phyloP scores from a whole-genome alignment of 2,888 invertebrate genomes.

The Podotricha telesiphe region DNA sequence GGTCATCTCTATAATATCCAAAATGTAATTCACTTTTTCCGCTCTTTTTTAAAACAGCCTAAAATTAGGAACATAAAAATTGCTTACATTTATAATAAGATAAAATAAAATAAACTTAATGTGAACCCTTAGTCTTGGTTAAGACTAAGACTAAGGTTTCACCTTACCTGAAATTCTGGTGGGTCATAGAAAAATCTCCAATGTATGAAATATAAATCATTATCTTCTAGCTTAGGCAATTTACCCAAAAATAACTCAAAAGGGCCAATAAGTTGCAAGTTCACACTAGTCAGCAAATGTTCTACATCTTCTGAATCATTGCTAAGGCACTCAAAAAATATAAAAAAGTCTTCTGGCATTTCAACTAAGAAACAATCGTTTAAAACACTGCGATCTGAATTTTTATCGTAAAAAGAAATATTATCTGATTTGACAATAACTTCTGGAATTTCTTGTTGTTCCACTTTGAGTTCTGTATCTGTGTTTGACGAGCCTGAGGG shows the following conservation, averaged over 20 bases:
- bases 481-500: constrained; percentile 12
- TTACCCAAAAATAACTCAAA: constrained; percentile 91
- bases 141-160: no score
- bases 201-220: constrained; percentile 88
- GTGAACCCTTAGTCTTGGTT: no score
- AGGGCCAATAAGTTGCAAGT: constrained; percentile 92
- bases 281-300: constrained; percentile 86
- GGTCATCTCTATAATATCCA: constrained; percentile 95
- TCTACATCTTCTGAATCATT: constrained; percentile 76
- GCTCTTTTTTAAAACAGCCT: constrained; percentile 88
- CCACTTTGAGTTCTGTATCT: not conserved
- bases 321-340: constrained; percentile 91
- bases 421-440: constrained; percentile 45
- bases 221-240: constrained; percentile 81
- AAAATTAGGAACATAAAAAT: constrained; percentile 48
- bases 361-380: constrained; percentile 90
- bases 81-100: constrained; percentile 8
- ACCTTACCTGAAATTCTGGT: constrained; percentile 96
- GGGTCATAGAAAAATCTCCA: constrained; percentile 97
- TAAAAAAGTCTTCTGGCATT: constrained; percentile 95
- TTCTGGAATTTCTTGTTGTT: constrained; percentile 16
- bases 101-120: no score
- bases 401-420: constrained; percentile 68
- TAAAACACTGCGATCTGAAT: constrained; percentile 82
- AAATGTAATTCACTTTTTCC: constrained; percentile 90